Conservation (phyloP, 37 sponge, comb jelly and placozoan genomes). For the Halisarca cf. caerulea region DNA sequence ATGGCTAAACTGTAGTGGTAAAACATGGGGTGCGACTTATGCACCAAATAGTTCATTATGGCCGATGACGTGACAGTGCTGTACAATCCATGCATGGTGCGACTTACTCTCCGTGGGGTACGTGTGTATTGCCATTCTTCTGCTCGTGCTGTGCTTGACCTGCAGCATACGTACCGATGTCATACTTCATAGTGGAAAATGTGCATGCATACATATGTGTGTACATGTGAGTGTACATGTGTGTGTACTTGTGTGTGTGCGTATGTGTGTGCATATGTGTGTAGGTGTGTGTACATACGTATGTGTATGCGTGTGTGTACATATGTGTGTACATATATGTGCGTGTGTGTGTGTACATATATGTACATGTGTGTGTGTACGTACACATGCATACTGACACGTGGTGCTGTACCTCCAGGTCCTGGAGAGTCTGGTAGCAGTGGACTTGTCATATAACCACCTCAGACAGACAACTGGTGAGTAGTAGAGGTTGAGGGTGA, state of each 20-base stretch:
- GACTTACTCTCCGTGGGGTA: no score
- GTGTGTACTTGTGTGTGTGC: neutral
- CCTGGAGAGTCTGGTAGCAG: slow-evolving; percentile 42
- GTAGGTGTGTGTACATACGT: slow-evolving; percentile 19
- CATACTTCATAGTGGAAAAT: neutral
- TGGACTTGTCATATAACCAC: slow-evolving; percentile 62
- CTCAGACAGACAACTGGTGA: slow-evolving; percentile 23
- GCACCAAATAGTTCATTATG: no score
- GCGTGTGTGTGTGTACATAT: no score
- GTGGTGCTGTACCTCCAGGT: slow-evolving; percentile 25
- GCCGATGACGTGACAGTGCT: no score
- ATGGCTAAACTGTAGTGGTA: no score
- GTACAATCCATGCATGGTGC: no score
- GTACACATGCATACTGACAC: neutral
- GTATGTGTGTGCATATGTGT: neutral
- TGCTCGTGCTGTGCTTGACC: no score
- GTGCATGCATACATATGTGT: neutral
- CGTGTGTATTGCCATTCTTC: no score
- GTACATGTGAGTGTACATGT: neutral
- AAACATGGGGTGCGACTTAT: no score
- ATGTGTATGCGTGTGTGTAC: neutral
- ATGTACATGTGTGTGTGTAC: no score
- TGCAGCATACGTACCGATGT: no score
- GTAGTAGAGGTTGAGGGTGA: neutral
- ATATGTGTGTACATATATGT: neutral